These are phyloP conservation scores for Brachyrhaphis roseni DNA, from an alignment of 2,797 vertebrate species.

Conservation along the genomic window DNA sequence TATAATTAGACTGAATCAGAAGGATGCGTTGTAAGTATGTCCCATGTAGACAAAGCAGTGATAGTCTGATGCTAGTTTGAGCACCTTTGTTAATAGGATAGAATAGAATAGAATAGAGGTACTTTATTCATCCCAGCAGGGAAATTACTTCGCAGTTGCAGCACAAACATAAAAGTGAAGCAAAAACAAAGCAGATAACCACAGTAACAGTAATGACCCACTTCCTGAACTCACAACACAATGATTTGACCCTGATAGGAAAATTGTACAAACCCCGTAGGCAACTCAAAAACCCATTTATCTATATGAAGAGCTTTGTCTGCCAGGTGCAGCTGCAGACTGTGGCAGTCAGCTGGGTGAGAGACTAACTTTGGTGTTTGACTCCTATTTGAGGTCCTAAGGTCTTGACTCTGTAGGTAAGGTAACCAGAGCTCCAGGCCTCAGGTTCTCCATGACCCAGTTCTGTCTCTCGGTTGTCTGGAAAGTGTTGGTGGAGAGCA, in stretches of 20 bases:
- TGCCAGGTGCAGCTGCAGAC: conserved; percentile 25
- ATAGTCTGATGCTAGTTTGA: neutral
- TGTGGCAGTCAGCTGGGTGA: conserved; percentile 6
- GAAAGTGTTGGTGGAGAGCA: conserved; percentile 22
- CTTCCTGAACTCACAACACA: neutral
- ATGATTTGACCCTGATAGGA: conserved; percentile 19
- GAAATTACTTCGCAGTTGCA: too few relatives aligned
- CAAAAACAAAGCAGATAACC: neutral
- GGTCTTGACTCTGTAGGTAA: conserved; percentile 54
- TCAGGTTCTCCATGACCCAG: conserved; percentile 74
- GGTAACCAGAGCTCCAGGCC: conserved; percentile 65
- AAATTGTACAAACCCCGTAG: conserved; percentile 30
- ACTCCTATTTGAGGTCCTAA: conserved; percentile 34
- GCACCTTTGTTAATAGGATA: too few relatives aligned
- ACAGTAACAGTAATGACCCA: neutral
- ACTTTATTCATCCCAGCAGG: too few relatives aligned
- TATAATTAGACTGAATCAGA: neutral
- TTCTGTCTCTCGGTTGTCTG: conserved; percentile 61
- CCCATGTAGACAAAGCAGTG: neutral
- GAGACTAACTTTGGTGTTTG: conserved; percentile 47
- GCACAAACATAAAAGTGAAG: neutral
- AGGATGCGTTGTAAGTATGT: neutral
- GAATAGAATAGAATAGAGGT: too few relatives aligned
- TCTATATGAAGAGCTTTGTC: conserved; percentile 29
- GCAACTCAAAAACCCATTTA: conserved; percentile 26